These are phyloP conservation scores for Diadegma fenestrale DNA, from an alignment of 2,888 invertebrate species.

Conservation along the genomic window DNA sequence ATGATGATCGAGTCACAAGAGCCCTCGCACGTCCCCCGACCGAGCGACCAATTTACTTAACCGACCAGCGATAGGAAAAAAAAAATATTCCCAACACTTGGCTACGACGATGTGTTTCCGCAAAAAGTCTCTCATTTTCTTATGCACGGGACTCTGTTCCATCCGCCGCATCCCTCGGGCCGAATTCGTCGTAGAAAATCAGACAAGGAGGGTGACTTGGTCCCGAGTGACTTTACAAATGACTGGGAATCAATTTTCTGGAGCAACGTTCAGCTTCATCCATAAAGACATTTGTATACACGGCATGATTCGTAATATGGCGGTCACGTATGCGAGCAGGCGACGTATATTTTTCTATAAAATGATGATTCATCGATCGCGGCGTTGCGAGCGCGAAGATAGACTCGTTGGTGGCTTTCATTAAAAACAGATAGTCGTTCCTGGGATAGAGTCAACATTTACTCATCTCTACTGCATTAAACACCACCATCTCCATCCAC, in stretches of 20 bases:
- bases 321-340: neutral
- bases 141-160: neutral
- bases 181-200: neutral
- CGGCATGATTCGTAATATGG: neutral
- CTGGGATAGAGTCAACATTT: slow-evolving; percentile 67
- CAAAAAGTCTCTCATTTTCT: slow-evolving; percentile 46
- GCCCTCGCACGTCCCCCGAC: slow-evolving; percentile 36
- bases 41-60: slow-evolving; percentile 7
- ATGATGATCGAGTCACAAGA: slow-evolving; percentile 30
- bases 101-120: slow-evolving; percentile 27
- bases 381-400: neutral
- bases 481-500: slow-evolving; percentile 46
- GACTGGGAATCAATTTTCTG: slow-evolving; percentile 52
- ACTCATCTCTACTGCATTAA: slow-evolving; percentile 68
- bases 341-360: neutral
- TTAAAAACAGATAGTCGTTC: slow-evolving; percentile 58
- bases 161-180: neutral
- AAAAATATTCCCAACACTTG: neutral
- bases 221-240: slow-evolving; percentile 65
- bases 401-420: slow-evolving; percentile 50
- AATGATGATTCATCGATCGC: neutral
- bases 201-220: slow-evolving; percentile 32
- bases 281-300: neutral
- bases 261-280: neutral
- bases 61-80: neutral